These are phyloP conservation scores for Nomada fabriciana DNA, from an alignment of 2,888 invertebrate species.

Conservation along the genomic window DNA sequence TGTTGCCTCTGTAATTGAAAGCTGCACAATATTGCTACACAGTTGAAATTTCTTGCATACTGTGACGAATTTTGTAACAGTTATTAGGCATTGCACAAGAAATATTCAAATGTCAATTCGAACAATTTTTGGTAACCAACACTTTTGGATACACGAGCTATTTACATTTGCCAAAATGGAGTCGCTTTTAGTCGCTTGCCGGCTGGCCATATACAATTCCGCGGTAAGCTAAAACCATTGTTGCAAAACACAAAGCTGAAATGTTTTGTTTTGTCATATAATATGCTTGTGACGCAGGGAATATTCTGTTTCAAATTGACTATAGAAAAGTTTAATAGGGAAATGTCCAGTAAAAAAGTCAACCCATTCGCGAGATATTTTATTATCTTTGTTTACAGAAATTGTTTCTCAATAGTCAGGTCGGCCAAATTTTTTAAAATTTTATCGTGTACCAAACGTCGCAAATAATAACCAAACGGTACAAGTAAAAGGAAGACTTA, in stretches of 20 bases:
- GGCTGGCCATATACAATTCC: background rate
- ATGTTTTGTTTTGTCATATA: background rate
- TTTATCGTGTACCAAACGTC: too few relatives aligned
- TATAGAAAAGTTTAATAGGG: background rate
- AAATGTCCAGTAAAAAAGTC: background rate
- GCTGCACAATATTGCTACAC: too few relatives aligned
- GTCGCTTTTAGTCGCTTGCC: background rate
- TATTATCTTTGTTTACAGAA: background rate
- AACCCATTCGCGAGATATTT: too few relatives aligned
- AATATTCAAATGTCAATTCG: too few relatives aligned
- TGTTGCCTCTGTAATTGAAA: too few relatives aligned
- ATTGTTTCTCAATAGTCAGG: background rate
- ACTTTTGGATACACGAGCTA: background rate
- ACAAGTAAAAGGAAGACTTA: background rate
- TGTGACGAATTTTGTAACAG: too few relatives aligned
- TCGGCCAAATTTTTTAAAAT: background rate
- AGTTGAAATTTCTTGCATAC: too few relatives aligned
- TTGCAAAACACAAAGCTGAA: background rate
- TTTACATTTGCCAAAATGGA: background rate
- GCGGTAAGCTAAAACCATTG: background rate
- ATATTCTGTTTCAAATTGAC: slow-evolving; percentile 8
- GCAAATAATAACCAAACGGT: background rate
- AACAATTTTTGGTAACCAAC: background rate
- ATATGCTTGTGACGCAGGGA: background rate
- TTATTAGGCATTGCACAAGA: too few relatives aligned